A percentile compares a stretch with the other conserved stretches of the same genome.
Evolutionary conservation across 2,888 invertebrate species (phyloP).

Genomic region (Opisthograptis luteolata): DNA sequence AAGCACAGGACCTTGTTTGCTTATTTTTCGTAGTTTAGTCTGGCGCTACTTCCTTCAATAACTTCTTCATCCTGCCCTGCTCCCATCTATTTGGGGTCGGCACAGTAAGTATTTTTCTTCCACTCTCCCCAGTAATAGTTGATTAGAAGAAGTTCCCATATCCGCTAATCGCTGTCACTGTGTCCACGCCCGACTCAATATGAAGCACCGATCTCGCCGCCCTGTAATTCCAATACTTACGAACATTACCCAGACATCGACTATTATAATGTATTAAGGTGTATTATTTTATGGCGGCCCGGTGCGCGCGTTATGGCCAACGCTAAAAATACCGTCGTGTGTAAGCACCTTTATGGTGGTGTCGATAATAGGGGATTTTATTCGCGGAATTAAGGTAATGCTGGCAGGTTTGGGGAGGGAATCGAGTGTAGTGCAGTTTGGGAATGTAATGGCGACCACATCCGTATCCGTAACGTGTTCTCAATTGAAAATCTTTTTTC

Average conservation of each 20-base stretch:
- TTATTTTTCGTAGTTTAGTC: too few relatives aligned
- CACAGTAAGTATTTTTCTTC: too few relatives aligned
- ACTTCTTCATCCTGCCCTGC: too few relatives aligned
- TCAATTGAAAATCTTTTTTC: too few relatives aligned
- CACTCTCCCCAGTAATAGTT: too few relatives aligned
- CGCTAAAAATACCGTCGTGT: constrained; percentile 73
- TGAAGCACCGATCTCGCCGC: constrained; percentile 71
- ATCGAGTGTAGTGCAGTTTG: neutral
- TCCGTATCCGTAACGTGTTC: constrained; percentile 4
- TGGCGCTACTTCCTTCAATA: too few relatives aligned
- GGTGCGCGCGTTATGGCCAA: constrained; percentile 69
- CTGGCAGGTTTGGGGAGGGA: neutral
- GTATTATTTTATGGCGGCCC: constrained; percentile 79
- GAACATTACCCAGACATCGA: constrained; percentile 79
- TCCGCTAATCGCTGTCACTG: constrained; percentile 34
- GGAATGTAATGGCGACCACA: constrained; percentile 3
- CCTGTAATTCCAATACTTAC: constrained; percentile 83
- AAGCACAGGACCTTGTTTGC: too few relatives aligned
- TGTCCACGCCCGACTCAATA: constrained; percentile 57
- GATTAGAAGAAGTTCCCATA: too few relatives aligned
- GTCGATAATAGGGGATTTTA: constrained; percentile 24
- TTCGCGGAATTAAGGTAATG: constrained; percentile 13
- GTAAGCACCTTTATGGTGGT: constrained; percentile 53
- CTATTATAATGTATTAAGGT: constrained; percentile 84
- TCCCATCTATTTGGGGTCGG: too few relatives aligned